Evolutionary conservation across 2,888 invertebrate genomes (phyloP), one percentile per base, ranked within the genome.

Genomic region (Operophtera brumata): DNA sequence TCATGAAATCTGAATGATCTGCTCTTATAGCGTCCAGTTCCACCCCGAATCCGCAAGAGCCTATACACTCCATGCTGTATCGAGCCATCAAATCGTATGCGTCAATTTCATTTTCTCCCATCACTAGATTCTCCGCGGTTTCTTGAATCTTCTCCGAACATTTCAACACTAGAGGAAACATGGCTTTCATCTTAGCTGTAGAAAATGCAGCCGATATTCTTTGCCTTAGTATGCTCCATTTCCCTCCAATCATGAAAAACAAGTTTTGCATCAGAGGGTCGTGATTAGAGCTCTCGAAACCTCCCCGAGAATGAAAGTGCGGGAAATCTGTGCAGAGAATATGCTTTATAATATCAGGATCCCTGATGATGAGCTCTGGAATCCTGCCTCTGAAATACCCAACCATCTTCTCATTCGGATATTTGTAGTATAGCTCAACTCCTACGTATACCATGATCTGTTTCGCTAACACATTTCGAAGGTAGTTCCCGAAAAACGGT

Each of bases 131-230:
- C 32, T 30, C 20, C 11, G 13, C 26, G 6, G 53, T 47, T 1
- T 51, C 13, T 13, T 55, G 57, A 3, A 64, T 45, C 10, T 57
- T 60, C 28, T 64, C 63, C 6, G 63, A 57, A 14, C 56, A 52
- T 25, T 44, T 56, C 30, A 64, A 61, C 4, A 78, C 67, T 26
- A 79, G 57, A 0, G 77, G 77, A 25, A 78, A 78, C 77, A 79
- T 77, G 3, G 67, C 71, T 36, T 66, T 71, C 5, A 75, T 56
- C 55, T 75, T 78, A 4, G 71, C 70, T 36, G 66, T 66, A 1
- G 75, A 68, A 43, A 78, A 78, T 1, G 75, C 69, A 1, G 75
- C 70, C 61, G 65, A 55, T 36, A 62, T 10, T 39, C 57, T 48
- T 13, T 65, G 62, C 20, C 64, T 54, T 34, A 66, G 37, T 6